A percentile compares a stretch with the other conserved stretches of the same genome.
phyloP scores from a whole-genome alignment of 2,888 invertebrate species.

The Imbricaverruca yamaguchii region DNA sequence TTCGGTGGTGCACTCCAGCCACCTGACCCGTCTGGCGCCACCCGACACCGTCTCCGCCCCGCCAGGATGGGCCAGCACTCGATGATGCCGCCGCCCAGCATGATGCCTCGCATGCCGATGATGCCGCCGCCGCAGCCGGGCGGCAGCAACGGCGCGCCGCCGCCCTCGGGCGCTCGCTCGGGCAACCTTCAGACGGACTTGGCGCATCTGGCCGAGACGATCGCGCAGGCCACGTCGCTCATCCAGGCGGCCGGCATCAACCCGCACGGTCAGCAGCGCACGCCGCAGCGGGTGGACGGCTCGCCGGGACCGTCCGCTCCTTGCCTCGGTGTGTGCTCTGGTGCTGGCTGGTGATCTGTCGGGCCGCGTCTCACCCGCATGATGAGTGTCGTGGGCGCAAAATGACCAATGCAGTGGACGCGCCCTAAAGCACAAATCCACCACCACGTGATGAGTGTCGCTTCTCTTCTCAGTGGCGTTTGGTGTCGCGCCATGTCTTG shows the following conservation, averaged over 20 bases:
- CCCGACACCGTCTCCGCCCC: background rate
- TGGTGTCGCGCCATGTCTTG: too few relatives aligned
- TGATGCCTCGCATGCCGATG: constrained; percentile 23
- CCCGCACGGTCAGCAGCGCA: constrained; percentile 16
- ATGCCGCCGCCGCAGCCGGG: constrained; percentile 7
- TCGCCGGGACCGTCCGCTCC: background rate
- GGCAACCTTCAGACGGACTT: constrained; percentile 48
- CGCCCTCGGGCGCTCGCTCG: constrained; percentile 1
- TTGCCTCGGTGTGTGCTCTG: background rate
- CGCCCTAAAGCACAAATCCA: too few relatives aligned
- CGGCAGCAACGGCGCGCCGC: background rate
- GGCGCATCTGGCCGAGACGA: constrained; percentile 60
- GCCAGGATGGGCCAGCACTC: constrained; percentile 16
- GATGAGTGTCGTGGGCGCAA: too few relatives aligned
- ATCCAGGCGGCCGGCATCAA: constrained; percentile 55
- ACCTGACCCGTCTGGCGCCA: background rate
- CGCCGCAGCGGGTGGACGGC: background rate
- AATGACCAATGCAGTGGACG: too few relatives aligned
- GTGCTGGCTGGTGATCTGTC: background rate
- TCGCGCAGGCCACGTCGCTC: constrained; percentile 67
- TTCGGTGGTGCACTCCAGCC: background rate
- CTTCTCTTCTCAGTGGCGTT: too few relatives aligned
- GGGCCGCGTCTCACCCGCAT: background rate
- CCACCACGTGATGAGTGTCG: too few relatives aligned
- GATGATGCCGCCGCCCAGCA: constrained; percentile 14